These are phyloP conservation scores for Glaucidium brasilianum DNA, from an alignment of 2,113 vertebrate species.

Conservation along the genomic window DNA sequence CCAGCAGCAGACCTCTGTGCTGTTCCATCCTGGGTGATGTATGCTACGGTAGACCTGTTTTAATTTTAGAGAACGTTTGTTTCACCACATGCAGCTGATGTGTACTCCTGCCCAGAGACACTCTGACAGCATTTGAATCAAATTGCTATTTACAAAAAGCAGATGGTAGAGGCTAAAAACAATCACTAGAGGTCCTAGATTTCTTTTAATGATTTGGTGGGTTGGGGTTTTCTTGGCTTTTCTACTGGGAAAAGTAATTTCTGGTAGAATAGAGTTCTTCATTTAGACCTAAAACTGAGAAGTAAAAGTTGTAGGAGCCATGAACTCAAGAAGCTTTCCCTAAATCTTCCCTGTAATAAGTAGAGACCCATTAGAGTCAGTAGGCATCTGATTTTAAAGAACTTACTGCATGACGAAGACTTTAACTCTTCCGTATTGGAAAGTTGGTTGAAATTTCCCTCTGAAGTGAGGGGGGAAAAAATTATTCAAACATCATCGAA, in stretches of 20 bases:
- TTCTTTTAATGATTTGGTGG: not conserved
- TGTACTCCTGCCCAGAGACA: not conserved
- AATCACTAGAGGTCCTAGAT: not conserved
- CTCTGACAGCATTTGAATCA: not conserved
- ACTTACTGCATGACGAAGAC: not conserved
- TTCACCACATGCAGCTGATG: fast-evolving
- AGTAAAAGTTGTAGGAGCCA: not conserved
- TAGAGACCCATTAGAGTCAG: not conserved
- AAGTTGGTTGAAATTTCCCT: not conserved
- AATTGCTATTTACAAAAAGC: not conserved
- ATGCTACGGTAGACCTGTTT: not conserved
- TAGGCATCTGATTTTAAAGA: not conserved
- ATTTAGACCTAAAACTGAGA: not conserved
- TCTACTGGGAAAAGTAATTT: not conserved
- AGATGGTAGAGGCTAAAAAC: not conserved
- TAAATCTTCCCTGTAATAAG: not conserved
- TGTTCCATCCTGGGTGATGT: not conserved
- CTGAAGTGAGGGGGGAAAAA: not conserved
- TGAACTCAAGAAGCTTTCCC: not conserved
- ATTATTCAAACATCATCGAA: not conserved
- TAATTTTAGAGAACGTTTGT: not conserved
- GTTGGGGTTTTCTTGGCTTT: not conserved
- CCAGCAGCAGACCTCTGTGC: not conserved
- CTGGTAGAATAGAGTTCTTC: not conserved
- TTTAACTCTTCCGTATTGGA: not conserved